A percentile compares a stretch with the other conserved stretches of the same genome.
phyloP scores from a whole-genome alignment of 2,113 vertebrate genomes.

The Ivindomyrus marchei region DNA sequence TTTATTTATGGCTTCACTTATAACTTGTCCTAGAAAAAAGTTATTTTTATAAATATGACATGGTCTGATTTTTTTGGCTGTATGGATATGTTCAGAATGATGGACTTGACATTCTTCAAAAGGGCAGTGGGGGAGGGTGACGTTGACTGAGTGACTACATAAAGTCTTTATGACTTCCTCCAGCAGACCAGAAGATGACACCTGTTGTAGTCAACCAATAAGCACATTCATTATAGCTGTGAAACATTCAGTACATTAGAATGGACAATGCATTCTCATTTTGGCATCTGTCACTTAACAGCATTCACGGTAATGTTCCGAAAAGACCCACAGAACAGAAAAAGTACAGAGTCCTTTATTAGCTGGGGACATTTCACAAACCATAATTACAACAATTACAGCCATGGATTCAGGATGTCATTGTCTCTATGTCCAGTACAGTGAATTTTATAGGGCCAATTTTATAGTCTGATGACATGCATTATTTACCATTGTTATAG shows the following conservation, averaged over 20 bases:
- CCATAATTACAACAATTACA: background rate
- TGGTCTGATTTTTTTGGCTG: background rate
- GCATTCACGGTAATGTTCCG: background rate
- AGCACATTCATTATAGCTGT: background rate
- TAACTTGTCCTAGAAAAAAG: background rate
- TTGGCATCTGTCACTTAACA: background rate
- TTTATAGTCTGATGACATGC: background rate
- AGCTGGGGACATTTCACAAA: background rate
- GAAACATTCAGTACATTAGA: background rate
- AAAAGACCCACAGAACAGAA: background rate
- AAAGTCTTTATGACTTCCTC: background rate
- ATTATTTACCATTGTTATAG: background rate
- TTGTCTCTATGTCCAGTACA: background rate
- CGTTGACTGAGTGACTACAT: background rate
- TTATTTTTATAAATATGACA: background rate
- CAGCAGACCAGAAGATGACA: background rate
- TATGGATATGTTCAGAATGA: background rate
- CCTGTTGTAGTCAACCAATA: background rate
- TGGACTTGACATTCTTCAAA: background rate
- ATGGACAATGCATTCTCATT: background rate
- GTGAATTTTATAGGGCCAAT: background rate
- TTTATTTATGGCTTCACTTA: background rate
- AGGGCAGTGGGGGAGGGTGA: background rate
- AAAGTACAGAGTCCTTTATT: conserved; percentile 3
- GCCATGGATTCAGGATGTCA: background rate